A percentile compares a stretch with the other conserved stretches of the same genome.
These are phyloP conservation scores for Helicolenus hilgendorfi DNA, from an alignment of 2,797 vertebrate species.

Conservation along the genomic window DNA sequence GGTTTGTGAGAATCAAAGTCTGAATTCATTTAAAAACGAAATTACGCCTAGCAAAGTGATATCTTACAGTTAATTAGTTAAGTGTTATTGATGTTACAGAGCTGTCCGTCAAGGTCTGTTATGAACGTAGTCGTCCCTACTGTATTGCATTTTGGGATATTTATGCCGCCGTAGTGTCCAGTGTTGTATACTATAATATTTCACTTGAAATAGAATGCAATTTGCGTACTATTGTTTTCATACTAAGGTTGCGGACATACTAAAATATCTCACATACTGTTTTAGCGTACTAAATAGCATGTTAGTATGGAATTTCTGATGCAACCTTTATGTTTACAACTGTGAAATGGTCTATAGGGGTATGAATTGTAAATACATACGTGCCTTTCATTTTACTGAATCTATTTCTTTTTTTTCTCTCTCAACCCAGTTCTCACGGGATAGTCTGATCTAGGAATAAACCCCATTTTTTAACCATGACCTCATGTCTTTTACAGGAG, in stretches of 20 bases:
- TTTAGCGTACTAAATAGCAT: neutral
- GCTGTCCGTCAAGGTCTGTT: neutral
- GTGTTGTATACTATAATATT: neutral
- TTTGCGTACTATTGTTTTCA: neutral
- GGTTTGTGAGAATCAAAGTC: no score
- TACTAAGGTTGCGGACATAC: neutral
- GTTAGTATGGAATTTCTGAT: neutral
- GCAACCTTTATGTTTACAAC: neutral
- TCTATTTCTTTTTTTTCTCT: neutral
- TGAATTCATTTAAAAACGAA: no score
- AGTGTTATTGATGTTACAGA: no score
- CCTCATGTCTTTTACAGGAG: neutral
- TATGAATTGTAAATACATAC: neutral
- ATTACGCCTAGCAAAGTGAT: no score
- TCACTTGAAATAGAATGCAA: rapidly evolving
- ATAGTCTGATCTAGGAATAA: neutral
- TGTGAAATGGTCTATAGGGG: neutral
- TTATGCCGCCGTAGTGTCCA: rapidly evolving
- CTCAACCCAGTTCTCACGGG: neutral
- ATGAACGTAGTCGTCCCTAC: neutral
- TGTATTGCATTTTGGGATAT: neutral
- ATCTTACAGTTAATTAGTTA: no score
- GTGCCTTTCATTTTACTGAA: neutral
- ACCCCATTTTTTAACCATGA: neutral
- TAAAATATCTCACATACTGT: neutral